Evolutionary conservation across 2,113 vertebrate species (phyloP).

Genomic region (Lepisosteus osseus): DNA sequence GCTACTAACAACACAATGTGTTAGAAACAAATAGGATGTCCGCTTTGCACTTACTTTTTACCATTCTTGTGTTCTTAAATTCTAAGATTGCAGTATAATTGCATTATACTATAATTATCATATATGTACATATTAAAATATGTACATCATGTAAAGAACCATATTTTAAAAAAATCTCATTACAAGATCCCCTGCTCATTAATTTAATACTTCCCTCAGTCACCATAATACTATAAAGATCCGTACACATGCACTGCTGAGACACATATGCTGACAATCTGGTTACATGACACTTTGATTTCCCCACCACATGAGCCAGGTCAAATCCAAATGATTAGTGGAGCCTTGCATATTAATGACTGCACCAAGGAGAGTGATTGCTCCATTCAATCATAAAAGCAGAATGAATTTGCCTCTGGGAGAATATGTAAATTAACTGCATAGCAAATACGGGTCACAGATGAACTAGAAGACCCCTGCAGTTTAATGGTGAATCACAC

Average conservation of each 20-base stretch:
- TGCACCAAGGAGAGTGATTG: constrained; percentile 2
- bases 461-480: background rate
- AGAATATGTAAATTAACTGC: background rate
- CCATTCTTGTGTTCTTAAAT: background rate
- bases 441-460: constrained; percentile 1
- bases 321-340: background rate
- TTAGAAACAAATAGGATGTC: background rate
- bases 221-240: background rate
- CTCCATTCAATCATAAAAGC: constrained; percentile 6
- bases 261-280: background rate
- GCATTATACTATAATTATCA: background rate
- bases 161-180: background rate
- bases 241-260: background rate
- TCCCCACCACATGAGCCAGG: constrained; percentile 5
- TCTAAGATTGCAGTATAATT: background rate
- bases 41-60: background rate
- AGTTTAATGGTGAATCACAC: constrained; percentile 2
- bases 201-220: background rate
- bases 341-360: constrained; percentile 11
- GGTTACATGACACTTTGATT: constrained; percentile 16
- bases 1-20: too few species aligned
- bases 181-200: constrained; percentile 13
- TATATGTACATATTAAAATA: background rate
- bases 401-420: background rate
- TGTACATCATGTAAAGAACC: background rate